These are phyloP conservation scores for Diorhabda sublineata DNA, from an alignment of 1,140 invertebrate species.

Conservation along the genomic window DNA sequence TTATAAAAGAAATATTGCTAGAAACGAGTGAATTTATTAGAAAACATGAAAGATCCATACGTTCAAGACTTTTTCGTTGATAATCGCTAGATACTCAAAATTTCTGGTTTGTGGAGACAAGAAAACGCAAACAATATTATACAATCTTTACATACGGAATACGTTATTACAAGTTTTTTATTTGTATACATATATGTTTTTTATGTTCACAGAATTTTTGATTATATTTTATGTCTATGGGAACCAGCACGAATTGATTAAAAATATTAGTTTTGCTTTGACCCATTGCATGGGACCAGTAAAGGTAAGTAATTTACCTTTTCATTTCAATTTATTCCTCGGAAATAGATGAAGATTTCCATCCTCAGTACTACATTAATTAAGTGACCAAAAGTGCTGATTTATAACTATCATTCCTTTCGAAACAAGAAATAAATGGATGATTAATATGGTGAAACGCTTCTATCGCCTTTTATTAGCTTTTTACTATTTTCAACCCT, in stretches of 20 bases:
- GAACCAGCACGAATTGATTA: slow-evolving; percentile 35
- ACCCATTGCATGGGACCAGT: slow-evolving; percentile 40
- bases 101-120: slow-evolving; percentile 37
- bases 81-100: slow-evolving; percentile 36
- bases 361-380: too few species aligned
- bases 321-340: too few species aligned
- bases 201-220: slow-evolving; percentile 36
- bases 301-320: slow-evolving; percentile 22
- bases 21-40: neutral
- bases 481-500: too few species aligned
- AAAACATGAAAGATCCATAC: slow-evolving; percentile 27
- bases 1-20: neutral
- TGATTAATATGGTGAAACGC: too few species aligned
- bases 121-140: slow-evolving; percentile 24
- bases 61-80: slow-evolving; percentile 31
- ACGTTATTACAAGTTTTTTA: slow-evolving; percentile 33
- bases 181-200: slow-evolving; percentile 40
- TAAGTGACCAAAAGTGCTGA: too few species aligned
- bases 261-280: slow-evolving; percentile 39
- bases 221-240: slow-evolving; percentile 34
- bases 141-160: slow-evolving; percentile 29
- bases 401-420: too few species aligned
- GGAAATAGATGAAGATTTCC: too few species aligned
- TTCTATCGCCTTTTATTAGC: too few species aligned
- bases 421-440: too few species aligned